Percentiles rank a stretch among this genome's conserved stretches.
phyloP scores from a whole-genome alignment of 2,797 vertebrate species.

The Pseudochirops corinnae region DNA sequence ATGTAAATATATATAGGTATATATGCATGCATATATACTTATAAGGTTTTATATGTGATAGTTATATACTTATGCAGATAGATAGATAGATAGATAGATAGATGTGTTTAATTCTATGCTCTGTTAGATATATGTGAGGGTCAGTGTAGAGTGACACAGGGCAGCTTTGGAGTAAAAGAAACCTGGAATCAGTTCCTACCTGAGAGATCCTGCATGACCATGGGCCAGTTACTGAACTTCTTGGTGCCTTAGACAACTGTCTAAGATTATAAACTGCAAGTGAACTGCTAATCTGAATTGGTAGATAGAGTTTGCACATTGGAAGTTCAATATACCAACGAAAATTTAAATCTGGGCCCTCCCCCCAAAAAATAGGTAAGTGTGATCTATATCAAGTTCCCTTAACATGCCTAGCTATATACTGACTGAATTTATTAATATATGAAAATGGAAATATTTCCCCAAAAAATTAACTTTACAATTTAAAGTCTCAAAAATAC shows the following conservation, averaged over 20 bases:
- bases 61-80: neutral
- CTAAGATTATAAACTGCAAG: neutral
- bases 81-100: neutral
- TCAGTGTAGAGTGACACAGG: neutral
- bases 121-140: neutral
- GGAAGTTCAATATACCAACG: neutral
- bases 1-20: neutral
- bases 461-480: conserved; percentile 74
- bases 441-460: neutral
- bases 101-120: neutral
- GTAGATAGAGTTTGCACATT: neutral
- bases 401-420: neutral
- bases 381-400: neutral
- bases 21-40: neutral
- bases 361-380: neutral
- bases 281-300: neutral
- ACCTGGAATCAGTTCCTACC: neutral
- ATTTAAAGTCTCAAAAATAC: conserved; percentile 72
- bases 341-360: neutral
- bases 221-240: neutral
- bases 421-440: neutral
- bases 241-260: neutral
- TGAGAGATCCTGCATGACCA: neutral
- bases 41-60: neutral
- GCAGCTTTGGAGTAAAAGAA: neutral